Evolutionary conservation across 2,888 invertebrate genomes (phyloP).

Genomic region (Drepana falcataria): DNA sequence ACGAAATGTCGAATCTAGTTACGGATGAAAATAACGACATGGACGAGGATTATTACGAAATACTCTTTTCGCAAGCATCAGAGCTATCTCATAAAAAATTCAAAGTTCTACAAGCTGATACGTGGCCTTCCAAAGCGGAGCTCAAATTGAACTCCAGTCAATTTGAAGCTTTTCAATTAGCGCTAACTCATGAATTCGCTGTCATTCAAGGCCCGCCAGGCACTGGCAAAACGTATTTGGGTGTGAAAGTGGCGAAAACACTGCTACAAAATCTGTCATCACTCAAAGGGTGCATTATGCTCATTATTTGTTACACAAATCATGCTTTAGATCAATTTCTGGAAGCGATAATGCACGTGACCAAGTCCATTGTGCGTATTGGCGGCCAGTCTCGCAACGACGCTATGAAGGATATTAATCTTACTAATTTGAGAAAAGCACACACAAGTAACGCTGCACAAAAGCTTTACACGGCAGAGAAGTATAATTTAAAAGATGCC

Average conservation of each 20-base stretch:
- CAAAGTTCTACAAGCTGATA: constrained; percentile 33
- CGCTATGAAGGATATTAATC: constrained; percentile 53
- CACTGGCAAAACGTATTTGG: constrained; percentile 90
- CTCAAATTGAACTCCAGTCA: constrained; percentile 82
- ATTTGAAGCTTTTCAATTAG: constrained; percentile 80
- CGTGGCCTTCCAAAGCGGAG: constrained; percentile 67
- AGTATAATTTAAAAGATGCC: constrained; percentile 22
- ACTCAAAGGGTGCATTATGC: constrained; percentile 65
- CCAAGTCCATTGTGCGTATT: constrained; percentile 81
- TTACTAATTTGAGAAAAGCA: constrained; percentile 48
- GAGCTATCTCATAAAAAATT: constrained; percentile 16
- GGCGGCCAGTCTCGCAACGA: constrained; percentile 83
- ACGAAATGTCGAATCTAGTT: background rate
- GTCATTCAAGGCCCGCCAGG: constrained; percentile 93
- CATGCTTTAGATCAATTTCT: constrained; percentile 92
- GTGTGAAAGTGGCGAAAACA: constrained; percentile 83
- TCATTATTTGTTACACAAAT: constrained; percentile 90
- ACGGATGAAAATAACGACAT: background rate
- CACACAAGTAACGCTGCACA: constrained; percentile 8
- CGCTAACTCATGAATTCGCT: constrained; percentile 83
- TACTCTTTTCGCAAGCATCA: background rate
- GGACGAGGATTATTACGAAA: background rate
- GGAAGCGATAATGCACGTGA: constrained; percentile 80
- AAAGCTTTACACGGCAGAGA: constrained; percentile 31
- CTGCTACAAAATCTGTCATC: constrained; percentile 76